Conservation (phyloP, 23 tunicate species). For the Botrylloides violaceus region DNA sequence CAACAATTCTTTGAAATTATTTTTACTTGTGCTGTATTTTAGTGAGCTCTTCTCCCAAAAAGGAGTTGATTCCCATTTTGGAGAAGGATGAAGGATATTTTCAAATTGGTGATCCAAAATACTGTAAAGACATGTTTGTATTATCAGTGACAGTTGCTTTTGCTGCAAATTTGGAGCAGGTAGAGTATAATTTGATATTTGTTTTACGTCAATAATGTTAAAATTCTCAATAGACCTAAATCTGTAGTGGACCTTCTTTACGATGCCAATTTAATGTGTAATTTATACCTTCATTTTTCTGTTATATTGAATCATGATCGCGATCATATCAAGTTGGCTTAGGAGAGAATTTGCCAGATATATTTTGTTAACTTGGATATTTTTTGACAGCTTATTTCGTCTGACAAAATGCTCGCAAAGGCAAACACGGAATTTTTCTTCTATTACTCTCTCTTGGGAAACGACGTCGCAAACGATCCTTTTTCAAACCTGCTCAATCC, state of each 20-base stretch:
- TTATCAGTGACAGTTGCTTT: constrained; percentile 81
- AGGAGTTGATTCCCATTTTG: constrained; percentile 32
- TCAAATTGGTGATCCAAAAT: constrained; percentile 52
- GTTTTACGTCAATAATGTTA: no score
- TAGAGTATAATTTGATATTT: no score
- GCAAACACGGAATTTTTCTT: constrained; percentile 61
- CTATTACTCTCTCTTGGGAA: constrained; percentile 85
- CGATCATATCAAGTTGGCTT: no score
- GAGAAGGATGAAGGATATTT: constrained; percentile 77
- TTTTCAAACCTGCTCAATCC: constrained; percentile 77
- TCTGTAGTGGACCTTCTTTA: no score
- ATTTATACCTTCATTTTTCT: no score
- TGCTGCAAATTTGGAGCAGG: constrained; percentile 74
- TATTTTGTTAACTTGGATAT: no score
- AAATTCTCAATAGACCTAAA: background rate
- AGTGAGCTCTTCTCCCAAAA: background rate
- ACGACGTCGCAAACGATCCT: constrained; percentile 86
- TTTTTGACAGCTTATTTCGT: constrained; percentile 37
- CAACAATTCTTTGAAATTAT: background rate
- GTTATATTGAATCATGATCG: no score
- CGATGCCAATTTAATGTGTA: no score
- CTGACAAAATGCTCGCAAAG: constrained; percentile 35
- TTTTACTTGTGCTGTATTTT: background rate
- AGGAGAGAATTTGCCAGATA: no score
- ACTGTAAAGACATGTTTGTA: constrained; percentile 65